These are phyloP conservation scores for Cacoxenus indagator DNA, from an alignment of 2,888 invertebrate genomes.

Conservation along the genomic window DNA sequence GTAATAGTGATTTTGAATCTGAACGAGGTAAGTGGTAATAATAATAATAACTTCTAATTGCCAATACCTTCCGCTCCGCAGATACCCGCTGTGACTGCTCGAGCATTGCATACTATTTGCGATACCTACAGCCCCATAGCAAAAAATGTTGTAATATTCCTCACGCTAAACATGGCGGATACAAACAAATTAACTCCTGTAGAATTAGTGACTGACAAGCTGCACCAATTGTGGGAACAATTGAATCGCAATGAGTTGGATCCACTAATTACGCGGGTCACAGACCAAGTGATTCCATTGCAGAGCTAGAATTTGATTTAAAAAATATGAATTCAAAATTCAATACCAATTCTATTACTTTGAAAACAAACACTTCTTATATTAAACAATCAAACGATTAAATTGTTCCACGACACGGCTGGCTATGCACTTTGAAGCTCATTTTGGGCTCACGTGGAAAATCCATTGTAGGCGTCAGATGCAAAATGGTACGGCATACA, in stretches of 20 bases:
- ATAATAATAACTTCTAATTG: no score
- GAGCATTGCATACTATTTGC: constrained; percentile 74
- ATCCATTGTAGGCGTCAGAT: no score
- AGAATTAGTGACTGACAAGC: constrained; percentile 48
- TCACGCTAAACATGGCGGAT: constrained; percentile 61
- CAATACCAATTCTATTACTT: no score
- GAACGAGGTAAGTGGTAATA: constrained; percentile 60
- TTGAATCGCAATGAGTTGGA: constrained; percentile 53
- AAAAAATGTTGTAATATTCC: constrained; percentile 69
- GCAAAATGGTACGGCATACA: no score
- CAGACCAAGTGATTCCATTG: constrained; percentile 62
- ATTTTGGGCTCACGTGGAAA: no score
- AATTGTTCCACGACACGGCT: no score
- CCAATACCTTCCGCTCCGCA: constrained; percentile 27
- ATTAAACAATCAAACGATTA: no score
- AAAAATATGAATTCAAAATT: neutral
- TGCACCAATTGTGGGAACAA: constrained; percentile 58
- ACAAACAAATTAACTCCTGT: constrained; percentile 30
- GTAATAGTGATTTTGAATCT: constrained; percentile 64
- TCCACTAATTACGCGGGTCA: constrained; percentile 65
- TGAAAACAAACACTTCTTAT: no score
- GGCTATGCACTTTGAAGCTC: no score
- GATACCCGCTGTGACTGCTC: constrained; percentile 64
- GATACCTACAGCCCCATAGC: constrained; percentile 73
- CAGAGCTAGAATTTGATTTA: constrained; percentile 26